These are phyloP conservation scores for Rutpela maculata DNA, from an alignment of 2,888 invertebrate species.

Conservation along the genomic window DNA sequence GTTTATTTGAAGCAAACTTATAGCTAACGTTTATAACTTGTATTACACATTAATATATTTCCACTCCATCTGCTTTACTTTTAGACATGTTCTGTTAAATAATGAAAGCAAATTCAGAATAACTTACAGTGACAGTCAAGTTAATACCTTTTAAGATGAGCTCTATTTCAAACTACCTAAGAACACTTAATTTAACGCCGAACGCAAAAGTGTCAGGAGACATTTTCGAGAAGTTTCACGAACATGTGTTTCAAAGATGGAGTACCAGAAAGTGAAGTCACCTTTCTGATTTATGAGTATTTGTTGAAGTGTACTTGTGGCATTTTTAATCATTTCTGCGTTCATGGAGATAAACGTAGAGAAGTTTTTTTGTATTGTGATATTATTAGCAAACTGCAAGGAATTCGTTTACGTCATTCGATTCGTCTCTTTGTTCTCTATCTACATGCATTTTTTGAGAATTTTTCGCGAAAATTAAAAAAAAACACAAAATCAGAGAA, in stretches of 20 bases:
- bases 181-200: constrained; percentile 43
- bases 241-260: constrained; percentile 33
- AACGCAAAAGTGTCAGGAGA: constrained; percentile 42
- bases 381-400: no score
- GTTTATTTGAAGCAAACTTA: constrained; percentile 29
- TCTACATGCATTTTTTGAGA: no score
- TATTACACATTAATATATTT: constrained; percentile 45
- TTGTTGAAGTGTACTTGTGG: not conserved
- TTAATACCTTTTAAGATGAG: constrained; percentile 42
- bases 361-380: no score
- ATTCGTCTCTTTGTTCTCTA: no score
- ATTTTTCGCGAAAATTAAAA: no score
- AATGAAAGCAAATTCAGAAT: constrained; percentile 36
- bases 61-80: constrained; percentile 41
- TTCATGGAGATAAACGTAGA: not conserved
- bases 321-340: not conserved
- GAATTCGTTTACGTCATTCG: no score
- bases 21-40: constrained; percentile 37
- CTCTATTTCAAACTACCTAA: constrained; percentile 40
- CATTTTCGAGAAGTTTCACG: constrained; percentile 42
- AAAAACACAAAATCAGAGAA: no score
- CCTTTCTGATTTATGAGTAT: not conserved
- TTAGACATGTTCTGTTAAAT: constrained; percentile 40
- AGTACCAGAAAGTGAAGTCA: not conserved
- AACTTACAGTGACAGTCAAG: constrained; percentile 41